Evolutionary conservation across 2,113 vertebrate genomes (phyloP), one percentile per base, ranked within the genome.

Genomic region (Cathartes aura): DNA sequence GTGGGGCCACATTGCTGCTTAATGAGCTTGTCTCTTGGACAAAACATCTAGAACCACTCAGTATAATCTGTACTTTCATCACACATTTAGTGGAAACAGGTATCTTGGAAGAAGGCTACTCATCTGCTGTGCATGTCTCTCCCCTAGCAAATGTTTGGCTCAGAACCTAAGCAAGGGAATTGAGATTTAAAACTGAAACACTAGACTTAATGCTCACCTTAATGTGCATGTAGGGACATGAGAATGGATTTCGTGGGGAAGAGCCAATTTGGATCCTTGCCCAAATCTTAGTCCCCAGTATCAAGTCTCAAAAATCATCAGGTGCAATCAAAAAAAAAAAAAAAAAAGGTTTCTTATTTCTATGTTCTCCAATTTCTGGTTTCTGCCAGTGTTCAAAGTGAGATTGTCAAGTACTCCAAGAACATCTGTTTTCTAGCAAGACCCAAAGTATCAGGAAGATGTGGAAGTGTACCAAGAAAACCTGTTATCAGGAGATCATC

Each of bases 391-490:
- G 72, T 79, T 92, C 66, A 78, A 62, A 94, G 63, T 47, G 55
- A 76, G 58, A 72, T 36, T 94, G 66, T 81, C 62, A 89, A 78
- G 75, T 55, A 9, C 58, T 82, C 47, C 50, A 82, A 50, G 76
- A 87, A 97, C 91, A 97, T 91, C 95, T 95, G 94, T 92, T 97
- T 96, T 92, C 87, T 74, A 95, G 78, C 53, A 96, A 87, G 62
- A 48, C 36, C 53, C 22, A 56, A 76, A 71, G 80, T 50, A 82
- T 43, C 82, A 95, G 75, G 73, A 94, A 79, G 67, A 75, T 18
- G 2, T 59, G 79, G 71, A 85, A 80, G 21, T 6, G 15, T 81
- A 81, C 34, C 60, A 93, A 81, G 66, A n/a, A 83, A 95, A 64
- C 43, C 82, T 62, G 73, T 90, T 89, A 40, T 63, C 48, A 58